A percentile compares a stretch with the other conserved stretches of the same genome.
Evolutionary conservation across 2,888 invertebrate genomes (phyloP).

Genomic region (Slavum lentiscoides): DNA sequence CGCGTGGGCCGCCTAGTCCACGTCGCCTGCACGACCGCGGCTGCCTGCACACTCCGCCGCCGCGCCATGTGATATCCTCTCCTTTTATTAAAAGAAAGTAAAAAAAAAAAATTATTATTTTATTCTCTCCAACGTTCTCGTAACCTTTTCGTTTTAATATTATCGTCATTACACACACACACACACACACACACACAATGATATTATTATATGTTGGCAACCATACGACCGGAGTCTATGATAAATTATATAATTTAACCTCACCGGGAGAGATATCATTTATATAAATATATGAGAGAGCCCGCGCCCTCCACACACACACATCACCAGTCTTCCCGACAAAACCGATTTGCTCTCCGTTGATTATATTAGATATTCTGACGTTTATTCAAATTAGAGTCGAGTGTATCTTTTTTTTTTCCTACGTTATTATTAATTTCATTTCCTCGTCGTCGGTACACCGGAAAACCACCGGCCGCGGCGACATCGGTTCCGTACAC

Average conservation of each 20-base stretch:
- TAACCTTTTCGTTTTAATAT: constrained; percentile 37
- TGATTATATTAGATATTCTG: constrained; percentile 39
- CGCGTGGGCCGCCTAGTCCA: constrained; percentile 28
- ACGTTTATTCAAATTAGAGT: constrained; percentile 46
- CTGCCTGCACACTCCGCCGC: not conserved
- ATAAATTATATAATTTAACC: constrained; percentile 48
- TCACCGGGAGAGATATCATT: constrained; percentile 45
- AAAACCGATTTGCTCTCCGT: constrained; percentile 15
- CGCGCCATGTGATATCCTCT: not conserved
- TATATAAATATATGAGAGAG: not conserved
- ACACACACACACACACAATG: constrained; percentile 5
- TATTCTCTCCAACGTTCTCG: constrained; percentile 10
- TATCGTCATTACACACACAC: constrained; percentile 28
- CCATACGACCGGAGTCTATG: not conserved
- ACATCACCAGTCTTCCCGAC: too few species aligned
- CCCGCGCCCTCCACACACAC: not conserved
- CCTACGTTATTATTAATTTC: constrained; percentile 30
- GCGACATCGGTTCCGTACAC: not conserved
- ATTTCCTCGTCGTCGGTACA: constrained; percentile 27
- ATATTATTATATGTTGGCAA: not conserved
- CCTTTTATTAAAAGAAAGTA: constrained; percentile 31
- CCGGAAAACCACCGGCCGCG: constrained; percentile 46
- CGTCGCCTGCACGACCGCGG: not conserved
- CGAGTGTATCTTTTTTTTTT: constrained; percentile 2
- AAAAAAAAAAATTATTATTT: constrained; percentile 15